phyloP scores from a whole-genome alignment of 2,888 invertebrate species.

The Bursaphelenchus okinawaensis region DNA sequence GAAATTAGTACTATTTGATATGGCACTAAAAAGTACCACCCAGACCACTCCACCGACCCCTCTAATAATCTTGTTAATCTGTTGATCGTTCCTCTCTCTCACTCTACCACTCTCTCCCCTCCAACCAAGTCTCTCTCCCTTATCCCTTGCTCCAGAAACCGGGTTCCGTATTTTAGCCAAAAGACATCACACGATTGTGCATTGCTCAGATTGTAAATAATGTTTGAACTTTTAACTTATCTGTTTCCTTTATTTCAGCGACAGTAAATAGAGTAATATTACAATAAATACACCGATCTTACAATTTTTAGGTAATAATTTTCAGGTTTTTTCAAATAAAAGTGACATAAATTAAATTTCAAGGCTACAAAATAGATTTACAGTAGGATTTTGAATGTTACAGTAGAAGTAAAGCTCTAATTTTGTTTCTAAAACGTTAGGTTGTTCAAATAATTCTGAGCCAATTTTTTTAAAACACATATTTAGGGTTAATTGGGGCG shows the following conservation, averaged over 20 bases:
- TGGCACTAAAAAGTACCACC: too few species aligned
- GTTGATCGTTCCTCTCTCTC: not conserved
- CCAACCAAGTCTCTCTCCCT: constrained; percentile 2
- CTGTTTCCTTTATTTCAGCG: not conserved
- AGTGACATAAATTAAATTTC: too few species aligned
- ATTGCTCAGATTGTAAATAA: not conserved
- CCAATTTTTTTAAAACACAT: too few species aligned
- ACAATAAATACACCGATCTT: constrained; percentile 4
- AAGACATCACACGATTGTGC: not conserved
- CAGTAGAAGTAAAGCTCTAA: too few species aligned
- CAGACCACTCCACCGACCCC: not conserved
- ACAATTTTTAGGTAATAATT: not conserved
- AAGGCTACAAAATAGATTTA: too few species aligned
- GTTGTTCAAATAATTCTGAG: too few species aligned
- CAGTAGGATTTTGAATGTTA: too few species aligned
- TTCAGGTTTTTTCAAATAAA: not conserved
- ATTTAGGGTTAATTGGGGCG: too few species aligned
- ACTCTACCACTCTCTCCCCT: constrained; percentile 1
- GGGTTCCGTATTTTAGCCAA: constrained; percentile 1
- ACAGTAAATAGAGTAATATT: not conserved
- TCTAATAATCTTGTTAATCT: not conserved
- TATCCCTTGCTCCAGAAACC: constrained; percentile 4
- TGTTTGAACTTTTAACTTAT: not conserved
- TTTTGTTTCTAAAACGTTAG: too few species aligned
- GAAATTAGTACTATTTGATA: too few species aligned